These are phyloP conservation scores for Lepidonotus clava DNA, from an alignment of 2,888 invertebrate species.

Conservation along the genomic window DNA sequence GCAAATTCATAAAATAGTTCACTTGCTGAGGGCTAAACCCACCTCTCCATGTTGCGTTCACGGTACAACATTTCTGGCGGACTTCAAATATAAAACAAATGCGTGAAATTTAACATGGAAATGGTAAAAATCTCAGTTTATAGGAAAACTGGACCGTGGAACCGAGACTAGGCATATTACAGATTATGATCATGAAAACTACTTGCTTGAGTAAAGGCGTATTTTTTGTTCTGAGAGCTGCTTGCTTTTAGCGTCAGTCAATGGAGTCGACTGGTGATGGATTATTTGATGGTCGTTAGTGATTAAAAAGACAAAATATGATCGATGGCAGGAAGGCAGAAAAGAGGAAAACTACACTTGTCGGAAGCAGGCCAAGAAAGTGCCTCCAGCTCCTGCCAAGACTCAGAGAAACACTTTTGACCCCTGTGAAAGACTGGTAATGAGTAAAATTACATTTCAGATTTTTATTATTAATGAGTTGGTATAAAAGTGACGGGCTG, in stretches of 20 bases:
- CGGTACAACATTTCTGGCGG: no score
- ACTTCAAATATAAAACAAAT: no score
- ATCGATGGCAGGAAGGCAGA: conserved; percentile 9
- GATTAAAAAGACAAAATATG: conserved; percentile 43
- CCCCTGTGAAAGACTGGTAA: background rate
- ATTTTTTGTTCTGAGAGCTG: background rate
- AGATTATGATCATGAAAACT: conserved; percentile 4
- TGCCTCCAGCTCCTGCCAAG: background rate
- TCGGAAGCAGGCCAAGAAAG: conserved; percentile 5
- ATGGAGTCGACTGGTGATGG: conserved; percentile 21
- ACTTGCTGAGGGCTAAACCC: no score
- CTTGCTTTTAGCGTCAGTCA: conserved; percentile 17
- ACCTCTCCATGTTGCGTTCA: no score
- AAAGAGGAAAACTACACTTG: conserved; percentile 25
- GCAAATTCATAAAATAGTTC: no score
- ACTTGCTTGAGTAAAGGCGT: background rate
- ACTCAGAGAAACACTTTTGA: conserved; percentile 1
- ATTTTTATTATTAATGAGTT: background rate
- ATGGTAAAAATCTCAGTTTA: background rate
- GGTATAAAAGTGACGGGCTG: background rate
- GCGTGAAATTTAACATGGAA: background rate
- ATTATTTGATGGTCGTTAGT: conserved; percentile 21
- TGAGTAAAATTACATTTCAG: background rate
- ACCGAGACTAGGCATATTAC: conserved; percentile 6
- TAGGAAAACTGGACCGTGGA: background rate